Evolutionary conservation across 2,888 invertebrate genomes (phyloP).

Genomic region (Spodoptera littoralis): DNA sequence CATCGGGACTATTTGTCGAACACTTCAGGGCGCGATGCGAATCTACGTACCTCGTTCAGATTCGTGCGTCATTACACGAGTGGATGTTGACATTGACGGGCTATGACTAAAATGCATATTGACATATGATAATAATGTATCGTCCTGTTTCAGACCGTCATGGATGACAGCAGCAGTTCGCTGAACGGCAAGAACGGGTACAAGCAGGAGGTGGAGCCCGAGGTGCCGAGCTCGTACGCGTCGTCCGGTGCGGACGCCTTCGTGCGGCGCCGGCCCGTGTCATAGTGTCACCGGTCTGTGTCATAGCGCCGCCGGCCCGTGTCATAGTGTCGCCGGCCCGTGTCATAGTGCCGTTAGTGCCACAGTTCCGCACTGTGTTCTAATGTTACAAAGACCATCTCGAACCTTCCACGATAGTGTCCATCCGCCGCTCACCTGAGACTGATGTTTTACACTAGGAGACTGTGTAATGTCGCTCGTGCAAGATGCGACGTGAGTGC

Average conservation of each 20-base stretch:
- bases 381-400: slow-evolving; percentile 48
- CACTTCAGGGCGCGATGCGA: slow-evolving; percentile 39
- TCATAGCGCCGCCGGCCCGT: slow-evolving; percentile 60
- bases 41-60: slow-evolving; percentile 20
- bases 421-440: slow-evolving; percentile 50
- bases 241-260: slow-evolving; percentile 84
- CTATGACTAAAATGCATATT: slow-evolving; percentile 22
- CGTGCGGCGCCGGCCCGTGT: slow-evolving; percentile 77
- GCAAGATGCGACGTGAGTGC: slow-evolving; percentile 25
- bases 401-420: slow-evolving; percentile 53
- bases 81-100: slow-evolving; percentile 31
- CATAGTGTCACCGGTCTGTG: slow-evolving; percentile 63
- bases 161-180: slow-evolving; percentile 81
- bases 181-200: slow-evolving; percentile 81
- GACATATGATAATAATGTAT: slow-evolving; percentile 29
- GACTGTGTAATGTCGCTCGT: slow-evolving; percentile 33
- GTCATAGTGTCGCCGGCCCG: slow-evolving; percentile 64
- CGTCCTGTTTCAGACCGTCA: slow-evolving; percentile 89
- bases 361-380: slow-evolving; percentile 29
- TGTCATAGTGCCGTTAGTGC: slow-evolving; percentile 40
- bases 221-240: slow-evolving; percentile 82
- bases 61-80: slow-evolving; percentile 24
- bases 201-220: slow-evolving; percentile 81
- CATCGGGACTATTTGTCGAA: slow-evolving; percentile 44
- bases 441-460: slow-evolving; percentile 40